Percentiles rank a stretch among this genome's conserved stretches.
Conservation (phyloP, 2,888 invertebrate genomes). For the Trypoxylon attenuatum region DNA sequence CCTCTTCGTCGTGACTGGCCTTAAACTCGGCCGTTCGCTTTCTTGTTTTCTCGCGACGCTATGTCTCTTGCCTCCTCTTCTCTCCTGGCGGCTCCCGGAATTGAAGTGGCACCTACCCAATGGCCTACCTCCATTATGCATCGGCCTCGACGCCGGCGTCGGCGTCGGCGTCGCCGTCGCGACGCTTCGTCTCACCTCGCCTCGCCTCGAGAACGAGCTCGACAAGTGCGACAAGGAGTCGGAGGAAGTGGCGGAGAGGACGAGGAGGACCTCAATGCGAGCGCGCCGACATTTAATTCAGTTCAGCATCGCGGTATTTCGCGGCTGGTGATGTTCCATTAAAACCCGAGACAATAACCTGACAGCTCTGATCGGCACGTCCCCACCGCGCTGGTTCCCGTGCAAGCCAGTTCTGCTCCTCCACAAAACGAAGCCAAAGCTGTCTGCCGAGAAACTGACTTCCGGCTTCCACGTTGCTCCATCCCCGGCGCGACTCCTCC, state of each 20-base stretch:
- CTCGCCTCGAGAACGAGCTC: slow-evolving; percentile 12
- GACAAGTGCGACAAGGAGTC: slow-evolving; percentile 22
- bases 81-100: slow-evolving; percentile 23
- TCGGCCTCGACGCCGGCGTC: slow-evolving; percentile 47
- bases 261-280: slow-evolving; percentile 48
- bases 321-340: slow-evolving; percentile 69
- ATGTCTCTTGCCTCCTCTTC: neutral
- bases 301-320: slow-evolving; percentile 64
- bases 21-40: neutral
- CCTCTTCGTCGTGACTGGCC: neutral
- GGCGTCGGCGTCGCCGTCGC: slow-evolving; percentile 11
- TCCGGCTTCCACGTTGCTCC: slow-evolving; percentile 47
- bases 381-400: slow-evolving; percentile 31
- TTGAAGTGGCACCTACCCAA: slow-evolving; percentile 54
- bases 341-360: slow-evolving; percentile 72
- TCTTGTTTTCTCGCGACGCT: slow-evolving; percentile 10
- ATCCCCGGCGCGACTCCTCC: slow-evolving; percentile 27
- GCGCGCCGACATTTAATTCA: slow-evolving; percentile 65
- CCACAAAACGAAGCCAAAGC: slow-evolving; percentile 50
- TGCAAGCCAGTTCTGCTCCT: slow-evolving; percentile 5
- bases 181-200: slow-evolving; percentile 4
- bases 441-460: slow-evolving; percentile 59
- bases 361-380: slow-evolving; percentile 71
- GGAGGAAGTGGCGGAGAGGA: slow-evolving; percentile 19
- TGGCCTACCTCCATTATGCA: slow-evolving; percentile 59